Evolutionary conservation across 2,113 vertebrate species (phyloP).

Genomic region (Phyllostomus discolor): DNA sequence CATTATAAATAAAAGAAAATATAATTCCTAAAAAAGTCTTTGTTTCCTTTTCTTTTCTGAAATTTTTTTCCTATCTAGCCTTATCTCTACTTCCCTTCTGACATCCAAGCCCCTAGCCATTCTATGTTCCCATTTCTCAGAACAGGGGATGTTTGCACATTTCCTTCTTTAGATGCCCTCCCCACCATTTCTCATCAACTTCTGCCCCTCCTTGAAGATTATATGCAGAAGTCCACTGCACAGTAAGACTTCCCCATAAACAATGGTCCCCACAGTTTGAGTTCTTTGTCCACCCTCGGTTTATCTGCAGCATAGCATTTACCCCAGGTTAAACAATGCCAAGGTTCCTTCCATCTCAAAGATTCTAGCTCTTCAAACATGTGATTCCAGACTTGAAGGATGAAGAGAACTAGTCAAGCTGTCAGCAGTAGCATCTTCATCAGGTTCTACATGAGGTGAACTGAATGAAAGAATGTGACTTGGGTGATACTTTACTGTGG

Average conservation of each 20-base stretch:
- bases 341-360: background rate
- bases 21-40: background rate
- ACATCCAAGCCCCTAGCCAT: background rate
- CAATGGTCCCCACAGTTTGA: background rate
- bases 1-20: too few relatives aligned
- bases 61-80: background rate
- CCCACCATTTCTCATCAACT: background rate
- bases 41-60: constrained; percentile 14
- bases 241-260: background rate
- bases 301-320: background rate
- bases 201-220: background rate
- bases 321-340: background rate
- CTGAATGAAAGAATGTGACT: background rate
- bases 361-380: background rate
- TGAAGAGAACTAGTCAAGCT: background rate
- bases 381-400: background rate
- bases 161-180: background rate
- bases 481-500: background rate
- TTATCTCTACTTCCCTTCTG: background rate
- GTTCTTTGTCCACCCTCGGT: background rate
- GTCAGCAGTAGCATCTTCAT: background rate
- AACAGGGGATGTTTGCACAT: background rate
- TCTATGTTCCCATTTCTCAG: background rate
- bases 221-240: background rate
- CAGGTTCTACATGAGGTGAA: background rate